phyloP scores from a whole-genome alignment of 2,888 invertebrate genomes.

The Endotricha flammealis region DNA sequence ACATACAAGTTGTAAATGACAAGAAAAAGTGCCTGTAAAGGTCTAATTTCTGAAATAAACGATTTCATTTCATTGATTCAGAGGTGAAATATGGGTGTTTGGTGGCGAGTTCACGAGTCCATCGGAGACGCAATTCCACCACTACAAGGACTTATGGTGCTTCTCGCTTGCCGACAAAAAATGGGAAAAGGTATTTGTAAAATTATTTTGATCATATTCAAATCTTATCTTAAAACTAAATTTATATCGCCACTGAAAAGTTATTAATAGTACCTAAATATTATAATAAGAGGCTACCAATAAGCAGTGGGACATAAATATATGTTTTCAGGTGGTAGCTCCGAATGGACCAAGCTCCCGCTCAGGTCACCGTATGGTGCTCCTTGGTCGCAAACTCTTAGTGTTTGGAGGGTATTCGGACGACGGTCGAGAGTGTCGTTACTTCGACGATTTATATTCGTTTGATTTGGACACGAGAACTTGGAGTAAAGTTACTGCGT shows the following conservation, averaged over 20 bases:
- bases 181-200: constrained; percentile 88
- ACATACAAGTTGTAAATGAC: too few relatives aligned
- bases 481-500: constrained; percentile 85
- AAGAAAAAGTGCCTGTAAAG: too few relatives aligned
- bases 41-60: too few relatives aligned
- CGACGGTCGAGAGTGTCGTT: constrained; percentile 90
- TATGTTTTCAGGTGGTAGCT: constrained; percentile 46
- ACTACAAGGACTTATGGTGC: constrained; percentile 95
- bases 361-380: constrained; percentile 91
- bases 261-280: too few relatives aligned
- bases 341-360: constrained; percentile 86
- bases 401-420: constrained; percentile 96
- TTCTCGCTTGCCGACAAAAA: constrained; percentile 84
- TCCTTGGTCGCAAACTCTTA: constrained; percentile 85
- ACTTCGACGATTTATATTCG: constrained; percentile 90
- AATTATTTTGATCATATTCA: constrained; percentile 1
- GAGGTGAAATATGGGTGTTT: constrained; percentile 83
- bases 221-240: neutral
- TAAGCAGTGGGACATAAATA: too few relatives aligned
- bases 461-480: constrained; percentile 88
- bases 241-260: too few relatives aligned
- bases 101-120: constrained; percentile 96
- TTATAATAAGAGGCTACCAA: too few relatives aligned
- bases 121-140: constrained; percentile 93
- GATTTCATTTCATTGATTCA: constrained; percentile 25